Conservation (phyloP, 2,113 vertebrate species). For the Silurus glanis region DNA sequence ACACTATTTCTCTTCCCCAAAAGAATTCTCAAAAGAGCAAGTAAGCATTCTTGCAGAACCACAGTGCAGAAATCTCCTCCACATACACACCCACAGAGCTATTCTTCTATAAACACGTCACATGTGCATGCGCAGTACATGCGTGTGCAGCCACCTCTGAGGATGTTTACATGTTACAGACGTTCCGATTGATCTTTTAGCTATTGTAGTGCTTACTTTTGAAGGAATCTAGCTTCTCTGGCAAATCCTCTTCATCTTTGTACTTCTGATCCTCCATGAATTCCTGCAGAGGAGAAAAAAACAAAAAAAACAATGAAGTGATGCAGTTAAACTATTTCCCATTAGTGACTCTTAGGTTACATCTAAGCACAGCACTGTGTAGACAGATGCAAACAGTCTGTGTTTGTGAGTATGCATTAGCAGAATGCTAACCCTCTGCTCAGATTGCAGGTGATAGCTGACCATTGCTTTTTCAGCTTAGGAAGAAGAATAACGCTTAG, state of each 20-base stretch:
- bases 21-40: conserved; percentile 33
- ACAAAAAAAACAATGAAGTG: not conserved
- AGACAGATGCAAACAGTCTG: not conserved
- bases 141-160: not conserved
- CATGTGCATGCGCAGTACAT: not conserved
- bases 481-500: not conserved
- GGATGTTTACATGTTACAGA: not conserved
- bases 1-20: not conserved
- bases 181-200: not conserved
- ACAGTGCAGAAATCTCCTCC: conserved; percentile 17
- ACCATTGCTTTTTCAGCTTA: not conserved
- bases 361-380: not conserved
- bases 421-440: not conserved
- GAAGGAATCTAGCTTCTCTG: conserved; percentile 85
- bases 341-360: not conserved
- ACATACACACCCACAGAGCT: conserved; percentile 20
- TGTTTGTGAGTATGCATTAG: not conserved
- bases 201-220: conserved; percentile 81
- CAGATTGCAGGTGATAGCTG: not conserved
- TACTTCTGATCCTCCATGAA: conserved; percentile 95
- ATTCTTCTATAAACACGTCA: conserved; percentile 23
- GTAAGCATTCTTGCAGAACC: conserved; percentile 29
- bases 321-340: not conserved
- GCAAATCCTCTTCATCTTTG: conserved; percentile 88
- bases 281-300: conserved; percentile 71